Percentiles rank a stretch among this genome's conserved stretches.
Conservation (phyloP, 2,888 invertebrate species). For the Vannuccia rotundouncinata region DNA sequence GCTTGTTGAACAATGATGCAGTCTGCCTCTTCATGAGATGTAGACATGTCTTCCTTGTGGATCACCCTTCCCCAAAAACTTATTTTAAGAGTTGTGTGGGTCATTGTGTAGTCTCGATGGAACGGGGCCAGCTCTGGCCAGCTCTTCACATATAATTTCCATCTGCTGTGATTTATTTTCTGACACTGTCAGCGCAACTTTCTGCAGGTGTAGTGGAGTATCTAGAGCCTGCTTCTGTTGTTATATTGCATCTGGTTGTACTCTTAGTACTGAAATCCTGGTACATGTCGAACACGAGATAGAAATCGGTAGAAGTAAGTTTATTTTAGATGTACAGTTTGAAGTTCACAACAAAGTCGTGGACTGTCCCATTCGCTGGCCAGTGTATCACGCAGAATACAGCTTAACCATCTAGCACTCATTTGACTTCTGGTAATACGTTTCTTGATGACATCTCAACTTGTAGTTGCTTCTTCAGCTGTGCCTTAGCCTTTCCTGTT, state of each 20-base stretch:
- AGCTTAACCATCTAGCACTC: constrained; percentile 41
- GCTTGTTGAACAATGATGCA: neutral
- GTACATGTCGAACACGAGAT: constrained; percentile 4
- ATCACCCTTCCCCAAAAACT: neutral
- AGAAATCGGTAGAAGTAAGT: constrained; percentile 27
- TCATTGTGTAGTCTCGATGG: constrained; percentile 17
- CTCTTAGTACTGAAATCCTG: constrained; percentile 38
- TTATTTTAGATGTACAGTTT: constrained; percentile 16
- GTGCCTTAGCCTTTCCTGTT: constrained; percentile 39
- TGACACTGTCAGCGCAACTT: constrained; percentile 40
- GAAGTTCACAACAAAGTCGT: constrained; percentile 40
- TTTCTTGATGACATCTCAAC: constrained; percentile 23
- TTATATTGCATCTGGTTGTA: constrained; percentile 19
- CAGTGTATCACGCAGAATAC: constrained; percentile 41
- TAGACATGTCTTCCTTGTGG: neutral
- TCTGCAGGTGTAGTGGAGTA: constrained; percentile 40
- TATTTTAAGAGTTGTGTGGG: no score
- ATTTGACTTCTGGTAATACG: constrained; percentile 18
- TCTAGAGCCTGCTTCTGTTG: no score
- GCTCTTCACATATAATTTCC: constrained; percentile 40
- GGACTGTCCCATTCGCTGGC: constrained; percentile 39
- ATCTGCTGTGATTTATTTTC: constrained; percentile 41
- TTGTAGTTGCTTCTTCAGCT: constrained; percentile 36
- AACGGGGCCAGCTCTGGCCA: neutral
- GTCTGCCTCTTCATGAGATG: neutral